A percentile compares a stretch with the other conserved stretches of the same genome.
These are phyloP conservation scores for Lepus timidus DNA, from an alignment of 2,113 vertebrate genomes.

Conservation along the genomic window DNA sequence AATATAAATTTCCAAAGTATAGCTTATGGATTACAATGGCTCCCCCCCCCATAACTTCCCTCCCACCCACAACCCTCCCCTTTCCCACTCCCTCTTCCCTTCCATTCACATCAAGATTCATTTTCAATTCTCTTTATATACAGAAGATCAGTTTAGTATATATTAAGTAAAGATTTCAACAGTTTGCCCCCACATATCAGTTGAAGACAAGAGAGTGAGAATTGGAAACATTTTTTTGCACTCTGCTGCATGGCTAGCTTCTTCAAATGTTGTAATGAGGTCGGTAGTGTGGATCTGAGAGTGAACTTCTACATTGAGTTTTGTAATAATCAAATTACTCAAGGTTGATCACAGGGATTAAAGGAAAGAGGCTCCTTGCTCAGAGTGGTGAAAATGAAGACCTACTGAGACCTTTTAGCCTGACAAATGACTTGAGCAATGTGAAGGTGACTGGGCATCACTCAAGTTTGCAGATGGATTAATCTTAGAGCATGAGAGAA, in stretches of 20 bases:
- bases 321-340: constrained; percentile 10
- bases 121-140: too few relatives aligned
- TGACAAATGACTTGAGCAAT: not conserved
- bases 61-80: too few relatives aligned
- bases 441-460: not conserved
- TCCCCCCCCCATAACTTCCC: too few relatives aligned
- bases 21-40: too few relatives aligned
- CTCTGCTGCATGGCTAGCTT: not conserved
- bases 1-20: too few relatives aligned
- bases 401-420: not conserved
- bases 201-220: constrained; percentile 29
- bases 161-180: too few relatives aligned
- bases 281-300: constrained; percentile 35
- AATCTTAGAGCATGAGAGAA: not conserved
- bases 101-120: too few relatives aligned
- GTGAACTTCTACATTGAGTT: constrained; percentile 54
- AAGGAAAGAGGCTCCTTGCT: not conserved
- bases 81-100: too few relatives aligned
- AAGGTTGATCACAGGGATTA: not conserved
- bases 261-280: not conserved
- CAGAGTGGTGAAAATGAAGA: not conserved
- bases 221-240: constrained; percentile 33
- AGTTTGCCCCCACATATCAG: not conserved
- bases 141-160: too few relatives aligned
- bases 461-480: not conserved